These are phyloP conservation scores for Eupeodes latifasciatus DNA, from an alignment of 2,888 invertebrate genomes.

Conservation along the genomic window DNA sequence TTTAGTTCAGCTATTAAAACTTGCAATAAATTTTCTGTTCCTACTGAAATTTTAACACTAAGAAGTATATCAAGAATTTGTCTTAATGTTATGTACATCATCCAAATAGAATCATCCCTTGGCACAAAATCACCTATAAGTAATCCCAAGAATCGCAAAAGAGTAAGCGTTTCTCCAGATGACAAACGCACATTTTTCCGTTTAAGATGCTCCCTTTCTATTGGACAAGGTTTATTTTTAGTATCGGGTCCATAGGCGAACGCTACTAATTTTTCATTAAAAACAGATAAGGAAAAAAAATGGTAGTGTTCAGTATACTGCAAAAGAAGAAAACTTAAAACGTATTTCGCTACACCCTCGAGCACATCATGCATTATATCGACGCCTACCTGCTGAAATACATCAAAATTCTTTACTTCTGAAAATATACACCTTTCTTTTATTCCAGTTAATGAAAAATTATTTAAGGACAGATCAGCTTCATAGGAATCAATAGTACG, in stretches of 20 bases:
- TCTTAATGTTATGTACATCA: neutral
- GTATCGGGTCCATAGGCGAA: too few relatives aligned
- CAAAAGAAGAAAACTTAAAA: neutral
- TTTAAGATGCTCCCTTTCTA: constrained; percentile 1
- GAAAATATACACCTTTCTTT: neutral
- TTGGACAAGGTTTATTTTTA: neutral
- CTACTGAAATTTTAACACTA: neutral
- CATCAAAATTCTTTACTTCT: neutral
- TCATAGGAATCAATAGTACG: neutral
- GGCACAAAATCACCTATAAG: constrained; percentile 4
- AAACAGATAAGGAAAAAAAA: neutral
- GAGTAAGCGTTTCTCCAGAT: constrained; percentile 5
- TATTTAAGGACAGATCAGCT: neutral
- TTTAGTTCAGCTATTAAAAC: neutral
- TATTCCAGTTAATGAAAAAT: neutral
- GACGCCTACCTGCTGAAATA: neutral
- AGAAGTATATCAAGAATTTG: constrained; percentile 10
- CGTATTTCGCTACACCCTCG: neutral
- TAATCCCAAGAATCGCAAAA: neutral
- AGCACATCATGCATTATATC: constrained; percentile 4
- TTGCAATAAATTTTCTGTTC: neutral
- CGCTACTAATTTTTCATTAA: neutral
- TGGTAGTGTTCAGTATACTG: neutral
- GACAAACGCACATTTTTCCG: neutral
- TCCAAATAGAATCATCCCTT: neutral